Conservation (phyloP, 1,140 invertebrate species). For the Drosophila eugracilis region DNA sequence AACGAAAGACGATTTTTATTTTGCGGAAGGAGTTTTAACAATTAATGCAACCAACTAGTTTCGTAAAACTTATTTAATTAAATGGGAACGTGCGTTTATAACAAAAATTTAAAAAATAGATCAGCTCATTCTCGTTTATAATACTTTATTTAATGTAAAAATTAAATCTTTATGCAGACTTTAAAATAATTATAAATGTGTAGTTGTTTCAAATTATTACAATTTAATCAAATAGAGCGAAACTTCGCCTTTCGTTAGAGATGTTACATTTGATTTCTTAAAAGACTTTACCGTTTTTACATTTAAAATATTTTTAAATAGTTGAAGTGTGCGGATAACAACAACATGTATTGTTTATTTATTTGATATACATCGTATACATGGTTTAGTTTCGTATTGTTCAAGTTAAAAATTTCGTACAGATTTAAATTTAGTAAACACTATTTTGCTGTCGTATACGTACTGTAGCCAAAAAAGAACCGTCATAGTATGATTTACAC, state of each 20-base stretch:
- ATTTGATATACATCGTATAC: constrained; percentile 31
- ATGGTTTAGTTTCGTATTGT: constrained; percentile 28
- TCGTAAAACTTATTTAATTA: too few relatives aligned
- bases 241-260: constrained; percentile 1
- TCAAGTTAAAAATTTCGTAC: constrained; percentile 33
- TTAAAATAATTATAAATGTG: background rate
- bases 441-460: constrained; percentile 30
- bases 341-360: constrained; percentile 14
- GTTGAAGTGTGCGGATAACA: constrained; percentile 13
- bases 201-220: background rate
- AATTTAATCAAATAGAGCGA: background rate
- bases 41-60: too few relatives aligned
- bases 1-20: constrained; percentile 2
- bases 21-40: background rate
- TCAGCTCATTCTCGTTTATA: too few relatives aligned
- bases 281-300: constrained; percentile 1
- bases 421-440: constrained; percentile 30
- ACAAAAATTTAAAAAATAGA: too few relatives aligned
- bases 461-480: constrained; percentile 32
- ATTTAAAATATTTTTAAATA: constrained; percentile 6
- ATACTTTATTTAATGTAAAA: background rate
- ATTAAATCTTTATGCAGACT: background rate
- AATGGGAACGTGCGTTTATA: background rate
- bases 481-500: constrained; percentile 27
- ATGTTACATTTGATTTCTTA: background rate